Base-by-base conservation (phyloP, 2,113 vertebrate genomes). In the Sceloporus tristichus region DNA sequence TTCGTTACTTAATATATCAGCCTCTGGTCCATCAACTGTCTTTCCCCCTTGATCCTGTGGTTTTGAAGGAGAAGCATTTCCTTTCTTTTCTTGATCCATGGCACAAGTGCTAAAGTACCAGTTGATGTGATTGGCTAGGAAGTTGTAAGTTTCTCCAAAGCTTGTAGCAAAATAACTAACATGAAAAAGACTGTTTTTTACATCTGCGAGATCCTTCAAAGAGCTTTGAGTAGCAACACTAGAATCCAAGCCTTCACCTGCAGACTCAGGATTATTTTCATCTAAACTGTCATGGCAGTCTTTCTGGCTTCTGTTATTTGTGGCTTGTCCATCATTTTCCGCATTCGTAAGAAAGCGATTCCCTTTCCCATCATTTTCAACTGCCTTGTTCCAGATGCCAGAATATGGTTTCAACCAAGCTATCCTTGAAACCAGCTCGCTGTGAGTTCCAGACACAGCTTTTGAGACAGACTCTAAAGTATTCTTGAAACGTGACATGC, bases 391-490 rank as follows among this genome's bases (percentile, higher is more conserved):
- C 85, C 76, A 91, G 87, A 96, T 95, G 90, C 92, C 92, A 11
- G 95, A 95, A 80, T 93, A 96, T 11, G 97, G 96, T 89, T 98
- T 99, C 71, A 98, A 93, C 78, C 97, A 96, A 90, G 96, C 95
- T 88, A 99, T 97, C 89, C 95, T 97, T 88, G 98, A 97, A 88
- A 98, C 93, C 84, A 99, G 96, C 85, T 99, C 98, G 86, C 96
- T 96, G 86, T 98, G 98, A 34, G 97, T 98, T 71, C 97, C 98
- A 91, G 98, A 98, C 91, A 99, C 97, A 85, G 96, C 98, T 96
- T 98, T 99, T 71, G 98, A 98, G 94, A 98, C 97, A 85, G 98
- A 98, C 90, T 98, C 97, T 91, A 99, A 95, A 77, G 98, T 98
- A 92, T 79, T 98, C 95, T 96, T 98, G 94, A 99, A 97, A 73